A percentile compares a stretch with the other conserved stretches of the same genome.
Conservation (phyloP, 2,797 vertebrate genomes). For the Danio tinwini region DNA sequence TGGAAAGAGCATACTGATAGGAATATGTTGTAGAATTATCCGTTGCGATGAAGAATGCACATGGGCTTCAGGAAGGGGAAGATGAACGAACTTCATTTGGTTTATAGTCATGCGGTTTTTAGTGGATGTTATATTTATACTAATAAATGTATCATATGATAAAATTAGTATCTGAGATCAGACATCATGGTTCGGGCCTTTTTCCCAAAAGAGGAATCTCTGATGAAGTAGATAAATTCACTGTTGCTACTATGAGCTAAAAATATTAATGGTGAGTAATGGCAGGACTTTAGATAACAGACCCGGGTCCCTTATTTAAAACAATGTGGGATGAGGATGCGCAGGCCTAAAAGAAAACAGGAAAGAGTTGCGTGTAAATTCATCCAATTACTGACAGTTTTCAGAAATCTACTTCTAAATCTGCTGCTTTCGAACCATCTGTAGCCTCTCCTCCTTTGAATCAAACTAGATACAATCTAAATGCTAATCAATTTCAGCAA, state of each 20-base stretch:
- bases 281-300: conserved; percentile 27
- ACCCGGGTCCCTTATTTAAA: neutral
- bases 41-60: conserved; percentile 55
- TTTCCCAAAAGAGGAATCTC: conserved; percentile 17
- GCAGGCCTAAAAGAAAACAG: conserved; percentile 4
- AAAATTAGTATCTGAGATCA: conserved; percentile 38
- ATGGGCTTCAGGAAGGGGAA: conserved; percentile 9
- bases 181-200: neutral
- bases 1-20: conserved; percentile 60
- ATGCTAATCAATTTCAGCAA: conserved; percentile 65
- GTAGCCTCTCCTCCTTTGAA: conserved; percentile 48
- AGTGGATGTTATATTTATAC: conserved; percentile 37
- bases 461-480: conserved; percentile 65
- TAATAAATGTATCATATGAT: conserved; percentile 39
- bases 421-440: conserved; percentile 47
- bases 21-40: conserved; percentile 52
- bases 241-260: conserved; percentile 20
- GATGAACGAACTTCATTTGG: conserved; percentile 35
- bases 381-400: conserved; percentile 53
- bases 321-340: neutral
- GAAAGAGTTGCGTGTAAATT: conserved; percentile 40
- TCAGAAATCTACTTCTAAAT: conserved; percentile 51
- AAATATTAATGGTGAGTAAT: conserved; percentile 23
- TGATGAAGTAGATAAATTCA: conserved; percentile 19
- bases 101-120: conserved; percentile 29